Percentiles rank a stretch among this genome's conserved stretches.
phyloP scores from a whole-genome alignment of 2,797 vertebrate genomes.

The Sebastes taczanowskii region DNA sequence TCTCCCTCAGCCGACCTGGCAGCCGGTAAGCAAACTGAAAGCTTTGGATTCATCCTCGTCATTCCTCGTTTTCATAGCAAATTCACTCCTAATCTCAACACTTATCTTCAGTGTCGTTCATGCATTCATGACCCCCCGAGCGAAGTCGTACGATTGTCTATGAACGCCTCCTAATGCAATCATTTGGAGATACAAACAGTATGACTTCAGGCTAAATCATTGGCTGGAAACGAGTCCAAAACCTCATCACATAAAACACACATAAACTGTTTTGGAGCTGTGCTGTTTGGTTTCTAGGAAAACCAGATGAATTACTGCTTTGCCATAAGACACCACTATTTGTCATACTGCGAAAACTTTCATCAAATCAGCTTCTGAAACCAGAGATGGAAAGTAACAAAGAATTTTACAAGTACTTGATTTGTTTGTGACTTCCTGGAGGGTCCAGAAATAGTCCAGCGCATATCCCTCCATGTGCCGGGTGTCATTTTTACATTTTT shows the following conservation, averaged over 20 bases:
- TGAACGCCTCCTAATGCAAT: constrained; percentile 1
- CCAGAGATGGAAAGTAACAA: not conserved
- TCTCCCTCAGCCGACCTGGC: constrained; percentile 34
- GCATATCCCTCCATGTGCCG: not conserved
- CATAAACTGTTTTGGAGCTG: not conserved
- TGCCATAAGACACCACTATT: not conserved
- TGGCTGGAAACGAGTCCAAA: not conserved
- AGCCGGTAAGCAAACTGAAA: constrained; percentile 40
- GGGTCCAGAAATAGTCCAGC: not conserved
- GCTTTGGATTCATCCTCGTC: constrained; percentile 54
- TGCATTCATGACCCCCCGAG: constrained; percentile 7
- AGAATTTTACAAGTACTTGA: not conserved
- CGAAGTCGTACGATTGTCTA: not conserved
- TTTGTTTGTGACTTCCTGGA: not conserved
- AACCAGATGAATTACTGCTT: not conserved
- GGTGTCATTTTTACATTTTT: not conserved
- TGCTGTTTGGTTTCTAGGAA: not conserved
- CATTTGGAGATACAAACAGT: not conserved
- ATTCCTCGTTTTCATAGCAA: constrained; percentile 68
- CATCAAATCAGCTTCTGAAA: not conserved
- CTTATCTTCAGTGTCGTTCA: constrained; percentile 31
- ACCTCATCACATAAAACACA: not conserved
- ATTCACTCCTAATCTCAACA: constrained; percentile 58
- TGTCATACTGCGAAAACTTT: not conserved
- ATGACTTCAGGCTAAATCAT: not conserved